Percentiles rank a stretch among this genome's conserved stretches.
Conservation (phyloP, 2,888 invertebrate species). For the Melangyna quadrimaculata region DNA sequence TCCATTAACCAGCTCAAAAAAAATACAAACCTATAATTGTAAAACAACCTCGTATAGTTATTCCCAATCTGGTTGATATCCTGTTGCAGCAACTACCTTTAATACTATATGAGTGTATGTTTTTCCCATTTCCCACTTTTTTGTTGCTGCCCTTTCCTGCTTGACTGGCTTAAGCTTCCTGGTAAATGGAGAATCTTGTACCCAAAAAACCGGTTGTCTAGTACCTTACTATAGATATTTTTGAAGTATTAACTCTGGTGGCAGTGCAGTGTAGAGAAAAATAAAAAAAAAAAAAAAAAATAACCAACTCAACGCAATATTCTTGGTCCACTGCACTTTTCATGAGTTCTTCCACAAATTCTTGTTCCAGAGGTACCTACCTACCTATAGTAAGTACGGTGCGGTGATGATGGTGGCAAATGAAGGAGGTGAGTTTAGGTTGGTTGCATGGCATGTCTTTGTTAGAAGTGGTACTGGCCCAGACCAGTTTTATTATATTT, state of each 20-base stretch:
- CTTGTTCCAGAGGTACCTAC: not conserved
- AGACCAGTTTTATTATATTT: slow-evolving; percentile 46
- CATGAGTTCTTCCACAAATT: slow-evolving; percentile 40
- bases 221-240: slow-evolving; percentile 22
- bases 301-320: slow-evolving; percentile 42
- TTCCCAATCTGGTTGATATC: slow-evolving; percentile 33
- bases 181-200: slow-evolving; percentile 59
- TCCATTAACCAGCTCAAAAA: slow-evolving; percentile 2
- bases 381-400: too few relatives aligned
- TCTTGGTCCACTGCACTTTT: slow-evolving; percentile 70
- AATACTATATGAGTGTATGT: not conserved
- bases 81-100: not conserved
- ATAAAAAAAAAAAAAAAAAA: not conserved
- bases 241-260: slow-evolving; percentile 7
- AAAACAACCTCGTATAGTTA: not conserved
- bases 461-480: slow-evolving; percentile 58
- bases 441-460: slow-evolving; percentile 34
- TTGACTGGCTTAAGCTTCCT: slow-evolving; percentile 62
- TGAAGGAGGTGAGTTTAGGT: slow-evolving; percentile 21
- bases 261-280: not conserved
- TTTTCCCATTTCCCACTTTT: not conserved
- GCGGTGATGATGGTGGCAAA: slow-evolving; percentile 5
- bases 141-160: slow-evolving; percentile 24
- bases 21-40: slow-evolving; percentile 23
- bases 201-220: slow-evolving; percentile 62